Percentiles rank a stretch among this genome's conserved stretches.
Evolutionary conservation across 2,888 invertebrate species (phyloP).

Genomic region (Stegana nigrithorax): DNA sequence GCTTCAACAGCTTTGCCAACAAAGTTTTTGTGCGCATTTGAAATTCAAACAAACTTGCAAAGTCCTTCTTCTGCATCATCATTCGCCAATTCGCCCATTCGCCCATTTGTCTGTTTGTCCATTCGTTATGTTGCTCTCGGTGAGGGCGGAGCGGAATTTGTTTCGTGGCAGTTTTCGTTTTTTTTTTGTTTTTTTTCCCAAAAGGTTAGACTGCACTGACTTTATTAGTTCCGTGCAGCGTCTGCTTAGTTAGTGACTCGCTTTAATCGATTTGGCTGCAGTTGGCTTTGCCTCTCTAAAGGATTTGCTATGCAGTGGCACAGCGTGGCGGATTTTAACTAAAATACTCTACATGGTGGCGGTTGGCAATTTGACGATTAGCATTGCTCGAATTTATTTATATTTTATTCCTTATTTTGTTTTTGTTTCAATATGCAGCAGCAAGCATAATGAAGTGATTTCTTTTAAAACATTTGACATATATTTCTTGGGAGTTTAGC

Average conservation of each 20-base stretch:
- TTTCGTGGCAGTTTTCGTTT: no score
- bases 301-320: constrained; percentile 57
- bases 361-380: no score
- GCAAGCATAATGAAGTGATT: no score
- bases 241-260: neutral
- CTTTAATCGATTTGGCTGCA: constrained; percentile 17
- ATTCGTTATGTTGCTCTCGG: constrained; percentile 37
- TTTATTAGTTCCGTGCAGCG: constrained; percentile 46
- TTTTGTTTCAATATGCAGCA: no score
- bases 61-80: neutral
- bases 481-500: no score
- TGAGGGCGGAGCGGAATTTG: constrained; percentile 48
- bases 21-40: constrained; percentile 30
- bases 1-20: no score
- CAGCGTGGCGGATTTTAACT: no score
- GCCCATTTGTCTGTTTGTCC: neutral
- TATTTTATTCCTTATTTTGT: no score
- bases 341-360: no score
- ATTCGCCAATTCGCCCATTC: neutral
- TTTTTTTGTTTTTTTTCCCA: no score
- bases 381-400: no score
- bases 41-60: constrained; percentile 45
- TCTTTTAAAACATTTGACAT: no score
- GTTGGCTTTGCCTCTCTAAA: constrained; percentile 29
- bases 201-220: constrained; percentile 31